Conservation (phyloP, 2,888 invertebrate species). For the Salpingus planirostris region DNA sequence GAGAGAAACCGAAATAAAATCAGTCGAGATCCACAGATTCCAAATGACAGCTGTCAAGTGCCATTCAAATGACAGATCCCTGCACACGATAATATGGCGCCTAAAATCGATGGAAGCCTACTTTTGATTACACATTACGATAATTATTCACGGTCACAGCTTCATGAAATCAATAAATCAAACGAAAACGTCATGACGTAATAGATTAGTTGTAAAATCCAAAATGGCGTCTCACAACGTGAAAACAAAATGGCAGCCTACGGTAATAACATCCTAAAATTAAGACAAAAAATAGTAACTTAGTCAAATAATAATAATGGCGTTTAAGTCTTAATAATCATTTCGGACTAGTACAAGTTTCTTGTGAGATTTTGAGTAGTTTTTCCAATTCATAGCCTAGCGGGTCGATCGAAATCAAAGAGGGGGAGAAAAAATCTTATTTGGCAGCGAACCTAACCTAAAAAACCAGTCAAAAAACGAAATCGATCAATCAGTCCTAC, state of each 20-base stretch:
- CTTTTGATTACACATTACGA: constrained; percentile 11
- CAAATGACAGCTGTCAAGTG: too few relatives aligned
- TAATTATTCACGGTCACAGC: constrained; percentile 3
- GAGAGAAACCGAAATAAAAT: too few relatives aligned
- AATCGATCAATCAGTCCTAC: too few relatives aligned
- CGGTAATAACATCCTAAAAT: neutral
- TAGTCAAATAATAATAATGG: constrained; percentile 16
- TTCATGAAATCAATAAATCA: constrained; percentile 11
- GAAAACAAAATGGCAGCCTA: neutral
- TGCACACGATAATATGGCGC: too few relatives aligned
- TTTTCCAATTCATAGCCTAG: too few relatives aligned
- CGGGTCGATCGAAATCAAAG: too few relatives aligned
- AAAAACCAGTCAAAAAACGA: too few relatives aligned
- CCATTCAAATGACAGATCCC: too few relatives aligned
- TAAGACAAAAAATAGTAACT: neutral
- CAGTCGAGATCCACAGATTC: too few relatives aligned
- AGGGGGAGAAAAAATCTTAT: too few relatives aligned
- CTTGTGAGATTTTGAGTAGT: constrained; percentile 13
- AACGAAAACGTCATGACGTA: constrained; percentile 1
- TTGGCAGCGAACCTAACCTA: too few relatives aligned
- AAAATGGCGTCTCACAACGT: neutral
- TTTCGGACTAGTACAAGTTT: constrained; percentile 28
- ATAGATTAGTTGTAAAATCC: too few relatives aligned
- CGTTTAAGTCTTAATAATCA: constrained; percentile 8
- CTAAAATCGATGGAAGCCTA: constrained; percentile 15